Base-by-base conservation (phyloP, 2,888 invertebrate genomes). In the Apodemia duryi region DNA sequence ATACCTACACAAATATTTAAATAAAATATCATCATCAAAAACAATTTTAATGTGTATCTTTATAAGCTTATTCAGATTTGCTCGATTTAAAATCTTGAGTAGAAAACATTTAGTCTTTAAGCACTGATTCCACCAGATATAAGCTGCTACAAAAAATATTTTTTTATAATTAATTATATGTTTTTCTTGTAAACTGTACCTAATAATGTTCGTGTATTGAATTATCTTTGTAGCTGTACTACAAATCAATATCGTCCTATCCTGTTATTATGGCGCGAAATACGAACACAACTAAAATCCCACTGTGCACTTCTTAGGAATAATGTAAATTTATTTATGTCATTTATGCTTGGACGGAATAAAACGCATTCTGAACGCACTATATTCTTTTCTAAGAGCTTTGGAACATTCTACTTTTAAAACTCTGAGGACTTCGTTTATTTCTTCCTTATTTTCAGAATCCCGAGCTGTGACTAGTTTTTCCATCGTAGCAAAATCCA, bases 401-500 rank as follows among this genome's bases (percentile, higher is more conserved):
- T 87, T 87, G n/a, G 84, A 82, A 51, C 84, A 74, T 78, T 91
- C 88, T 66, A 75, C 73, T 82, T 89, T 91, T 66, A 92, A 73
- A 64, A 77, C 52, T 71, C 84, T 86, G 2, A 92, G 77, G 46
- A 77, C 79, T 69, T 85, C 84, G 11, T 71, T 72, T 66, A 92
- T 86, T 67, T 82, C 81, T 66, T 86, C 85, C 65, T 79, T 83
- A 69, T 84, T 82, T 74, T 83, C 83, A 0, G 84, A 80, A 65
- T 86, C 83, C 38, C 83, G 77, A 7, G 88, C 85, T 11, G 75
- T 79, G 6, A 77, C 81, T 21, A 91, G 67, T 72, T 82, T 82
- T 73, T 89, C 88, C 84, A 91, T 86, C 54, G 84, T 81, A 6
- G 85, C 85, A 67, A 88, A 88, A 75, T 91, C 92, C 41, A 91